Evolutionary conservation across 2,888 invertebrate genomes (phyloP), one percentile per base, ranked within the genome.

Genomic region (Saturnia pavonia): DNA sequence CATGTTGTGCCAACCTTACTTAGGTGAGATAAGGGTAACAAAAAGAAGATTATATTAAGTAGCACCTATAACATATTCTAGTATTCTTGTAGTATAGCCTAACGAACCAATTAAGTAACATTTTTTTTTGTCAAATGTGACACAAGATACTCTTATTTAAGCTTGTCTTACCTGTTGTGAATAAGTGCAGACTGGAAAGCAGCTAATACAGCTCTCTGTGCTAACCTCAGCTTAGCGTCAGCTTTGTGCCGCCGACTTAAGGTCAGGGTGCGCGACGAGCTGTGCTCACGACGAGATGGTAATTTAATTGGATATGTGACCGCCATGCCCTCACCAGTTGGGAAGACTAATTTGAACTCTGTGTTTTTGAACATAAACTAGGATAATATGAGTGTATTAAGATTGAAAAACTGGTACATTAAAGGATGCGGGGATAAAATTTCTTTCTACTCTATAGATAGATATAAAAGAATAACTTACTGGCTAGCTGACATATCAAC

Each of bases 271-370:
- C 94, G 90, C 19, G 92, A 91, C 0, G 91, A 87, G 27, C 91
- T 88, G 76, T 91, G 91, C 71, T 90, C 90, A 0, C 92, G 85
- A 0, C 91, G 88, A 11, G 94, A 90, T 0, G 94, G 88, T 45
- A 95, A 87, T 73, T 87, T 90, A 63, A 90, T 78, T 2, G 91
- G 90, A 77, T 91, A 94, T 4, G 92, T 94, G 1, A 94, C 82
- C 0, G 92, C 93, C 80, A 91, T 88, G 12, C 92, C 92, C 0
- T 90, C 91, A 0, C 92, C 89, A 2, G 92, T 91, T 0, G 94
- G 90, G 75, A 95, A 94, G 11, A 95, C 89, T 16, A 95, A 79
- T 0, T 91, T 91, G 74, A 95, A 91, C 22, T 92, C 94, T 94
- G 7, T 12, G 19, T 51, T 43, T 51, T 6, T 27, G 25, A 60